Evolutionary conservation across 2,797 vertebrate genomes (phyloP).

Genomic region (Semaprochilodus insignis): DNA sequence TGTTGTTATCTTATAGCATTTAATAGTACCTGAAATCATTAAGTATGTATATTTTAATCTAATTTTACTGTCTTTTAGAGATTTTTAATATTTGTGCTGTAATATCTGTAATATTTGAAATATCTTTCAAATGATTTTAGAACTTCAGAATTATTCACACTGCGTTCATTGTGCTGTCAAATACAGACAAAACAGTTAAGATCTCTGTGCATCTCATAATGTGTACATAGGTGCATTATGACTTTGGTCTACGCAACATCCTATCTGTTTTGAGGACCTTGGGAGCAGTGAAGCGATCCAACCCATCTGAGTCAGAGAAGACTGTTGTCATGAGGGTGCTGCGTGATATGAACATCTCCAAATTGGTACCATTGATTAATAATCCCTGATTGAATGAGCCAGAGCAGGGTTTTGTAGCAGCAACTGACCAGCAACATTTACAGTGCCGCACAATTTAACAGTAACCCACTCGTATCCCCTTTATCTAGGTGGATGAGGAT

Average conservation of each 20-base stretch:
- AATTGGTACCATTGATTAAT: slow-evolving; percentile 75
- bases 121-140: too few species aligned
- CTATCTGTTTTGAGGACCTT: slow-evolving; percentile 87
- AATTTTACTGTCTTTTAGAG: too few species aligned
- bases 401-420: background rate
- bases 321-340: slow-evolving; percentile 88
- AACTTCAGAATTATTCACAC: too few species aligned
- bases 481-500: slow-evolving; percentile 79
- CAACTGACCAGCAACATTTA: background rate
- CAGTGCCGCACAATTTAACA: background rate
- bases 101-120: too few species aligned
- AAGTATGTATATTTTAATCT: too few species aligned
- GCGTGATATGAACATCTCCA: slow-evolving; percentile 89
- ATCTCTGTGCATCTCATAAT: background rate
- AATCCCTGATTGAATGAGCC: background rate
- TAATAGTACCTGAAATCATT: too few species aligned
- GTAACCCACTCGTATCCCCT: background rate
- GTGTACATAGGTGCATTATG: slow-evolving; percentile 83
- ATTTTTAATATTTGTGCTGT: too few species aligned
- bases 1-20: too few species aligned
- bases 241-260: slow-evolving; percentile 89
- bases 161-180: too few species aligned
- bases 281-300: slow-evolving; percentile 84
- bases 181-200: too few species aligned
- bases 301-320: slow-evolving; percentile 82